Evolutionary conservation across 2,888 invertebrate species (phyloP).

Genomic region (Punctoribates punctum): DNA sequence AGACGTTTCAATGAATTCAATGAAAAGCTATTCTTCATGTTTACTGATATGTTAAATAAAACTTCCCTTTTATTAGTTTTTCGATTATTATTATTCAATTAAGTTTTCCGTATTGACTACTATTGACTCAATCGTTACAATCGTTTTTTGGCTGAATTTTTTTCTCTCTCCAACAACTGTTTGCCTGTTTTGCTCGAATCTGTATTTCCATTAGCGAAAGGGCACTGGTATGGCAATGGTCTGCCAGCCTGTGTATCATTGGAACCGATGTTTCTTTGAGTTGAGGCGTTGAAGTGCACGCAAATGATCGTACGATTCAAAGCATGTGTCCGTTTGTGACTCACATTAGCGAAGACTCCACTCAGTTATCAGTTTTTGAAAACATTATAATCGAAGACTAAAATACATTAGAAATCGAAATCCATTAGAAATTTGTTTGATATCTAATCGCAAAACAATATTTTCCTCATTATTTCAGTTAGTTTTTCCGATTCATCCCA

Average conservation of each 20-base stretch:
- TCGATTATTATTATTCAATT: conserved; percentile 26
- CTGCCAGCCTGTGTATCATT: neutral
- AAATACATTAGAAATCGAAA: neutral
- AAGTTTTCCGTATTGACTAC: conserved; percentile 12
- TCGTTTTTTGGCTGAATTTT: neutral
- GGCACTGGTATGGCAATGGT: neutral
- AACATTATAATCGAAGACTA: neutral
- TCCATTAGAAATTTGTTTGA: neutral
- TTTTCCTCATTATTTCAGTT: too few relatives aligned
- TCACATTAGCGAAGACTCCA: neutral
- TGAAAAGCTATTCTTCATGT: conserved; percentile 19
- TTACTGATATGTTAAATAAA: conserved; percentile 32
- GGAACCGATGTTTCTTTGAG: conserved; percentile 22
- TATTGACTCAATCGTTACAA: conserved; percentile 7
- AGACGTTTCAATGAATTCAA: conserved; percentile 5
- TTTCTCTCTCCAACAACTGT: neutral
- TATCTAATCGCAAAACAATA: too few relatives aligned
- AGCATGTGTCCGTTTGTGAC: conserved; percentile 1
- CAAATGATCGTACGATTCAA: neutral
- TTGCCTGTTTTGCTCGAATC: conserved; percentile 1
- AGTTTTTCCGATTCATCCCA: too few relatives aligned
- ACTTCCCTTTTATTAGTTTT: conserved; percentile 21
- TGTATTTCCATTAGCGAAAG: conserved; percentile 22
- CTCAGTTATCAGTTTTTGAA: neutral
- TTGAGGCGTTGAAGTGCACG: conserved; percentile 28